phyloP scores from a whole-genome alignment of 1,140 invertebrate species.

The Temnothorax longispinosus region DNA sequence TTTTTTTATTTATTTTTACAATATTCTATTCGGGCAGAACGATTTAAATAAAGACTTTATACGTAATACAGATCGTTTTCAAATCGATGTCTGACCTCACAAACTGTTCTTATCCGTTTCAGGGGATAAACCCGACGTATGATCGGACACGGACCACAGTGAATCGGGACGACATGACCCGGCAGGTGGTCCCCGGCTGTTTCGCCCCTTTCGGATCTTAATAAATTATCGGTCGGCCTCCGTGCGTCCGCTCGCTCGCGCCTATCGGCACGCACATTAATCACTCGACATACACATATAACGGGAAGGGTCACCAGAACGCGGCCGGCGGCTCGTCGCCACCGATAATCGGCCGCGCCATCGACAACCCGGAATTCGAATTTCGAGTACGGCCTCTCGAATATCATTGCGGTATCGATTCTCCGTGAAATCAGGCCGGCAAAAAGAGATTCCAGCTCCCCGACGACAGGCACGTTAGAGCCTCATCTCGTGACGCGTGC shows the following conservation, averaged over 20 bases:
- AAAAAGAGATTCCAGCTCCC: conserved; percentile 37
- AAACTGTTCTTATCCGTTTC: not conserved
- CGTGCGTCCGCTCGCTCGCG: conserved; percentile 45
- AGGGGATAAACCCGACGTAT: conserved; percentile 7
- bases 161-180: conserved; percentile 56
- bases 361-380: conserved; percentile 73
- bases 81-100: not conserved
- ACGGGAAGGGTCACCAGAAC: conserved; percentile 38
- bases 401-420: conserved; percentile 72
- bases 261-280: conserved; percentile 81
- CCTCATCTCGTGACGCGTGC: conserved; percentile 27
- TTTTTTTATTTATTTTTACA: not conserved
- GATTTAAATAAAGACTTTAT: not conserved
- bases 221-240: conserved; percentile 80
- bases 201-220: conserved; percentile 79
- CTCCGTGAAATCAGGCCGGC: conserved; percentile 8
- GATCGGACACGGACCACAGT: conserved; percentile 43
- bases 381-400: conserved; percentile 71
- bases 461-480: not conserved
- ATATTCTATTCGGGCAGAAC: not conserved
- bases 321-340: conserved; percentile 57
- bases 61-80: not conserved
- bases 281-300: conserved; percentile 70
- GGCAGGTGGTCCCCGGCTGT: conserved; percentile 66
- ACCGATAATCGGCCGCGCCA: conserved; percentile 76